Conservation (phyloP, 2,888 invertebrate species). For the Deroplatys truncata region DNA sequence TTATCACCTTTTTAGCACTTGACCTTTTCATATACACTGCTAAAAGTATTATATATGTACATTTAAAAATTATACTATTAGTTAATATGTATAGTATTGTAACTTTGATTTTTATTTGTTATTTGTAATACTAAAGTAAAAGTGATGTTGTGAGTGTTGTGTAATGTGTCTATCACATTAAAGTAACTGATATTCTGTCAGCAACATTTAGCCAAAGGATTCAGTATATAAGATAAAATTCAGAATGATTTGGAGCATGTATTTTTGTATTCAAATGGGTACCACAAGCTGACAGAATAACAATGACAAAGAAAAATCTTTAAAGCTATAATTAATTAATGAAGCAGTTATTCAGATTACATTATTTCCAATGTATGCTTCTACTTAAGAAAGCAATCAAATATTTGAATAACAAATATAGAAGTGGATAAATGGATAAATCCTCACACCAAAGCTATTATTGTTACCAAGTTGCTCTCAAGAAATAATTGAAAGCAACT, state of each 20-base stretch:
- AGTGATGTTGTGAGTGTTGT: slow-evolving; percentile 11
- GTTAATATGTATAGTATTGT: slow-evolving; percentile 19
- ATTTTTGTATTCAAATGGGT: background rate
- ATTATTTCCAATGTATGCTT: background rate
- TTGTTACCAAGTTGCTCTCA: background rate
- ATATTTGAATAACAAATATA: background rate
- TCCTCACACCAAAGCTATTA: background rate
- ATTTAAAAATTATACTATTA: slow-evolving; percentile 19
- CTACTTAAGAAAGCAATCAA: background rate
- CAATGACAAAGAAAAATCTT: background rate
- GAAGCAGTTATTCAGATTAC: background rate
- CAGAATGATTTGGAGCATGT: background rate
- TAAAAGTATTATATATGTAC: slow-evolving; percentile 14
- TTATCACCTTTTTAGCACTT: slow-evolving; percentile 10
- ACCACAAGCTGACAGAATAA: background rate
- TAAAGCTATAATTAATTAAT: background rate
- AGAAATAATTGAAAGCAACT: background rate
- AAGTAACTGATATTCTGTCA: background rate
- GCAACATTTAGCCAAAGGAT: background rate
- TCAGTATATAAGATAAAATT: background rate
- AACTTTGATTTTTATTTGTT: slow-evolving; percentile 24
- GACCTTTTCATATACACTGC: slow-evolving; percentile 15
- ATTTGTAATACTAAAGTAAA: slow-evolving; percentile 21
- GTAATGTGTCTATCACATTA: background rate
- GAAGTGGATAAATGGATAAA: background rate